Base-by-base conservation (phyloP, 1,140 invertebrate species). In the Gryon sp. region DNA sequence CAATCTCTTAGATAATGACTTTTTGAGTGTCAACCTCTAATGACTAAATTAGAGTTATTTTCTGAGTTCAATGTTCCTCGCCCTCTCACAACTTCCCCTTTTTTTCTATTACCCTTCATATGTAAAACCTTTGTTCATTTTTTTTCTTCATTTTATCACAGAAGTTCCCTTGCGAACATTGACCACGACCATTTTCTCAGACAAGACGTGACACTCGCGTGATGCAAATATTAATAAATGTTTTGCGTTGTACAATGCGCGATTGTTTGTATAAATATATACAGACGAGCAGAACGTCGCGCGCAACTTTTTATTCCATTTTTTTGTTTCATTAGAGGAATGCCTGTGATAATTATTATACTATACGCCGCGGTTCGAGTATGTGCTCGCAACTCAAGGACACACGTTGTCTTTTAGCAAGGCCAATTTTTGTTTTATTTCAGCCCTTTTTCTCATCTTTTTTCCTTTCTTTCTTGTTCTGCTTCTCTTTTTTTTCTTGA, bases 1-100 rank as follows among this genome's bases (percentile, higher is more conserved):
- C 63, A 65, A 80, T 45, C 79, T 69, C 79, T 84, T 85, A 83
- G 83, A 83, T 86, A 84, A 86, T 84, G 83, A 84, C 83, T 84
- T 80, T 82, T 75, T 80, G 80, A 84, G 81, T 81, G 80, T 79
- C 78, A 76, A 73, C 74, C 79, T 83, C 77, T 79, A 80, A 83
- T 53, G 79, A 79, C 75, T 78, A 86, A 86, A 86, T 85, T 84
- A 85, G 83, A 83, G 84, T 85, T 85, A 85, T 85, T 86, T 85
- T 76, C 76, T 78, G 69, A 66, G 76, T 72, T 76, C 68, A 69
- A 59, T 55, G 52, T 66, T 66, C 70, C 62, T 52, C 41, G 34
- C 68, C 59, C 65, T 68, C 59, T 53, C 59, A 65, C 63, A 16
- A 32, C 12, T 38, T 15, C 50, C 15, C 36, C n/a, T n/a, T n/a